These are phyloP conservation scores for Ephydatia muelleri DNA, from an alignment of 37 sponge, comb jelly and placozoan species.

Conservation along the genomic window DNA sequence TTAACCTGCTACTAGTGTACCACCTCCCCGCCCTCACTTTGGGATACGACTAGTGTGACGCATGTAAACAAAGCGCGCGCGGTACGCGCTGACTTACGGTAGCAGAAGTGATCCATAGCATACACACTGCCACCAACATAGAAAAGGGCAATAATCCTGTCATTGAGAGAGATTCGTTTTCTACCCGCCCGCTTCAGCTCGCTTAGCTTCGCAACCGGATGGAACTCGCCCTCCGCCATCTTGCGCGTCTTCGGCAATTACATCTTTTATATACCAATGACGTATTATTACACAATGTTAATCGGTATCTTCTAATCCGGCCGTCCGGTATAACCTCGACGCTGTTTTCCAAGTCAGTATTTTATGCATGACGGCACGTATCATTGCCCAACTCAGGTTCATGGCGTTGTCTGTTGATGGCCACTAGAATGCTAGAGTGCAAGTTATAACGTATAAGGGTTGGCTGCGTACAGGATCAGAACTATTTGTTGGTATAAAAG, in stretches of 20 bases:
- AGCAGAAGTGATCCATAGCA: slow-evolving; percentile 87
- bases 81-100: slow-evolving; percentile 56
- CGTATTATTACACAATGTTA: no score
- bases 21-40: not conserved
- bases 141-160: slow-evolving; percentile 71
- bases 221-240: slow-evolving; percentile 5
- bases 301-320: no score
- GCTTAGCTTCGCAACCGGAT: slow-evolving; percentile 20
- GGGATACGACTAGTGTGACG: not conserved
- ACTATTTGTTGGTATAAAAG: no score
- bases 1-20: not conserved
- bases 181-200: slow-evolving; percentile 48
- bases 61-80: not conserved
- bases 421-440: no score
- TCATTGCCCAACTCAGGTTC: no score
- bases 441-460: no score
- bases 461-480: no score
- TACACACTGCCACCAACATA: slow-evolving; percentile 58
- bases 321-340: no score
- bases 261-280: not conserved
- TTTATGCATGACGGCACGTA: no score
- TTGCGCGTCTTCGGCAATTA: not conserved
- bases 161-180: slow-evolving; percentile 55
- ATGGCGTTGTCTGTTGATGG: no score
- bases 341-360: no score